Evolutionary conservation across 2,113 vertebrate genomes (phyloP).

Genomic region (Colaptes auratus): DNA sequence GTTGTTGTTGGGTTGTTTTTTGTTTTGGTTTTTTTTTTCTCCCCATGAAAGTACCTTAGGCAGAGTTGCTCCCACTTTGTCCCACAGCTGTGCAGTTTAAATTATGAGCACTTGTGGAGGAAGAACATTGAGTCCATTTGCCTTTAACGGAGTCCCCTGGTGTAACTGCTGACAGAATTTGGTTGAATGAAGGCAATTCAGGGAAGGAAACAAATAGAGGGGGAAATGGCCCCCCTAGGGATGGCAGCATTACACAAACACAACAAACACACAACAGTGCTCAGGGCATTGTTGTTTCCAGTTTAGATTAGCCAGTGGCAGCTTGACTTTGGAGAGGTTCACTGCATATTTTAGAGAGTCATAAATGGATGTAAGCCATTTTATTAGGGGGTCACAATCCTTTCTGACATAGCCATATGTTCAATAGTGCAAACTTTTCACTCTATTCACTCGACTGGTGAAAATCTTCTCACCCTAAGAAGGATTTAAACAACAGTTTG

Average conservation of each 20-base stretch:
- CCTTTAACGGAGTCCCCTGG: conserved; percentile 10
- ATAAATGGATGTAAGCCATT: not conserved
- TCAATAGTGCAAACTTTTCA: not conserved
- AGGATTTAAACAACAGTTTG: not conserved
- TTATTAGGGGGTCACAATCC: not conserved
- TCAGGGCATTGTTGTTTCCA: conserved; percentile 6
- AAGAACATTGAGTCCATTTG: conserved; percentile 34
- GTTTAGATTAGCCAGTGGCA: conserved; percentile 34
- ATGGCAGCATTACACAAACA: conserved; percentile 29
- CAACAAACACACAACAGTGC: not conserved
- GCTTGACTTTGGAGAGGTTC: not conserved
- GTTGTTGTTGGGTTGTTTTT: not conserved
- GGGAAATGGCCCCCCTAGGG: not conserved
- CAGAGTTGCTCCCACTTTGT: conserved; percentile 1
- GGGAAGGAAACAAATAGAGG: conserved; percentile 25
- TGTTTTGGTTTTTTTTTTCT: not conserved
- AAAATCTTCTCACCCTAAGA: not conserved
- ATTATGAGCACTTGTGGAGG: conserved; percentile 17
- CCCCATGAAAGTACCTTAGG: not conserved
- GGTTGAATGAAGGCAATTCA: conserved; percentile 38
- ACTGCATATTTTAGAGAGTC: not conserved
- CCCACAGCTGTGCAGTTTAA: conserved; percentile 2
- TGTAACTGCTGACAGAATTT: conserved; percentile 38
- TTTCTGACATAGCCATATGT: not conserved
- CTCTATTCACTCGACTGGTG: not conserved